These are phyloP conservation scores for Pseudopodoces humilis DNA, from an alignment of 2,113 vertebrate genomes.

Conservation along the genomic window DNA sequence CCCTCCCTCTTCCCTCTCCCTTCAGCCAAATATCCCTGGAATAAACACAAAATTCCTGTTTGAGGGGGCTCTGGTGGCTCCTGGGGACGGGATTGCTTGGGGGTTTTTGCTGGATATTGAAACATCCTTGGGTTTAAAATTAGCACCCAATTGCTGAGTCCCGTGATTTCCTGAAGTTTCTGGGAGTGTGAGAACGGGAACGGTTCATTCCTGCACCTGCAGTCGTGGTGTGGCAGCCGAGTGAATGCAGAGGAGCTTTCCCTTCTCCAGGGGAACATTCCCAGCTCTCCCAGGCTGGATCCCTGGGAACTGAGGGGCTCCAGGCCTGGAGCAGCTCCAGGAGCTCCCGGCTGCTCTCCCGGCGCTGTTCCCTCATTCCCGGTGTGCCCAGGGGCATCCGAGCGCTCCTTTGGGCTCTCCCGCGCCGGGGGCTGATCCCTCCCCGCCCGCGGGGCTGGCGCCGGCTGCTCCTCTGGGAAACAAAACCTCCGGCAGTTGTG, in stretches of 20 bases:
- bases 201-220: not conserved
- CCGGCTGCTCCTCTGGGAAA: not conserved
- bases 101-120: not conserved
- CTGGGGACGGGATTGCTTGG: not conserved
- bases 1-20: not conserved
- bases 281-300: too few species aligned
- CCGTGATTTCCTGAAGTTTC: not conserved
- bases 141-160: fast-evolving
- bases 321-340: not conserved
- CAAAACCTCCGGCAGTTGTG: too few species aligned
- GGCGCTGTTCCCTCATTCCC: not conserved
- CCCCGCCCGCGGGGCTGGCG: not conserved
- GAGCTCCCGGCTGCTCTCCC: not conserved
- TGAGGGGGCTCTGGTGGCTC: not conserved
- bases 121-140: not conserved
- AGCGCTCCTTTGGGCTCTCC: fast-evolving
- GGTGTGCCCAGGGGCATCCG: not conserved
- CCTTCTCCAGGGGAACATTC: not conserved
- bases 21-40: not conserved
- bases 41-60: not conserved
- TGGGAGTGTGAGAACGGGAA: fast-evolving
- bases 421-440: not conserved
- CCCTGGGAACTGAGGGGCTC: not conserved
- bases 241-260: not conserved
- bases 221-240: not conserved